These are phyloP conservation scores for Romanogobio albipinnatus DNA, from an alignment of 2,113 vertebrate genomes.

Conservation along the genomic window DNA sequence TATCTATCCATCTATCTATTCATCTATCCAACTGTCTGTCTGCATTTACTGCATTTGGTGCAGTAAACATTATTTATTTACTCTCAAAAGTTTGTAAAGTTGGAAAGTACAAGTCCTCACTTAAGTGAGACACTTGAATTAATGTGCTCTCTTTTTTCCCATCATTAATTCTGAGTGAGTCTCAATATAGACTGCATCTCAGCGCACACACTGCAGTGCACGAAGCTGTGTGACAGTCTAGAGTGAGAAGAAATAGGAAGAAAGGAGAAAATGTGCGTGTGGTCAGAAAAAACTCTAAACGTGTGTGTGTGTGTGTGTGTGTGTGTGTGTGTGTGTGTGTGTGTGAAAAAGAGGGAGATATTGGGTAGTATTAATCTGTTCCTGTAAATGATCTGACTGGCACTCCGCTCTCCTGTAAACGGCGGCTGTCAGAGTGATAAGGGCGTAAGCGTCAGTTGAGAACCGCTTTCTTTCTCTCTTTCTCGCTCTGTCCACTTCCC, in stretches of 20 bases:
- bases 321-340: constrained; percentile 41
- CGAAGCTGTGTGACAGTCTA: constrained; percentile 6
- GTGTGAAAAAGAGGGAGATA: constrained; percentile 26
- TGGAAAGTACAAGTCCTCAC: constrained; percentile 8
- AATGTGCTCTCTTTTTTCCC: constrained; percentile 17
- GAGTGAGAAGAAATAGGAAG: background rate
- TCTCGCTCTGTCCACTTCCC: constrained; percentile 50
- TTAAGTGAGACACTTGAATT: constrained; percentile 14
- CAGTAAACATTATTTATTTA: background rate
- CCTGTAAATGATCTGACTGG: constrained; percentile 70
- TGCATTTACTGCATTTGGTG: background rate
- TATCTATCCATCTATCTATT: too few species aligned
- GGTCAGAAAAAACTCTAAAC: too few species aligned
- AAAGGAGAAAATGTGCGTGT: constrained; percentile 10
- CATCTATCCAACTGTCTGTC: background rate
- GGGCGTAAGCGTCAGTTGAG: constrained; percentile 47
- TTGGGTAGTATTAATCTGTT: constrained; percentile 62
- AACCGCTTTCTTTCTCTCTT: constrained; percentile 49
- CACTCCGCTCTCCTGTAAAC: constrained; percentile 59
- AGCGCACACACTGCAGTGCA: background rate
- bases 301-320: constrained; percentile 37
- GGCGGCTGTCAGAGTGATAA: constrained; percentile 64
- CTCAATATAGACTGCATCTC: background rate
- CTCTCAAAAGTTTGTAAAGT: constrained; percentile 3
- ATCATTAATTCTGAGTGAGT: constrained; percentile 7